Percentiles rank a stretch among this genome's conserved stretches.
Conservation (phyloP, 2,888 invertebrate species). For the Eretmocerus hayati region DNA sequence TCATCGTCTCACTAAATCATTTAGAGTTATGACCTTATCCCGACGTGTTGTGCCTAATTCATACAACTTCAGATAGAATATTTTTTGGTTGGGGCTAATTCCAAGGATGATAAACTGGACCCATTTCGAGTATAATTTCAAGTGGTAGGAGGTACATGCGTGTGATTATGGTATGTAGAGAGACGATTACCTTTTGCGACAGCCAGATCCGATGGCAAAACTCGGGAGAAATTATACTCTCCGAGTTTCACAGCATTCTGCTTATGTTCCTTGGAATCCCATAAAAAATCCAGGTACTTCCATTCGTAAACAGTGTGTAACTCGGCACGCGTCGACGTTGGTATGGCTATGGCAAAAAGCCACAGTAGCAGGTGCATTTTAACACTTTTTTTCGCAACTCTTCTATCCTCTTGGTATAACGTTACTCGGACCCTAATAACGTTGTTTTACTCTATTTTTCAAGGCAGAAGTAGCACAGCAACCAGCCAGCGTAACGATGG, state of each 20-base stretch:
- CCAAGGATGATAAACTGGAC: no score
- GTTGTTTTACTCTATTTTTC: not conserved
- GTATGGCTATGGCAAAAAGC: not conserved
- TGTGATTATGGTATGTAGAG: not conserved
- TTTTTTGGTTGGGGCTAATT: no score
- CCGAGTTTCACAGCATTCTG: slow-evolving; percentile 54
- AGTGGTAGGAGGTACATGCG: no score
- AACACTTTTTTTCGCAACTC: not conserved
- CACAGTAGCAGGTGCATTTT: slow-evolving; percentile 3
- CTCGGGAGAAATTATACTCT: slow-evolving; percentile 24
- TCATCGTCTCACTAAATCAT: no score
- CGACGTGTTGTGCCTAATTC: no score
- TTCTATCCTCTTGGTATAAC: no score
- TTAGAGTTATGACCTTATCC: no score
- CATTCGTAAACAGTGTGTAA: slow-evolving; percentile 56
- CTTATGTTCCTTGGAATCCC: slow-evolving; percentile 53
- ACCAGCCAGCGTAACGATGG: not conserved
- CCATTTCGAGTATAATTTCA: no score
- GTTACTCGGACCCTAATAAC: no score
- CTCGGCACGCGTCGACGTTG: slow-evolving; percentile 7
- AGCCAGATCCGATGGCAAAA: slow-evolving; percentile 29
- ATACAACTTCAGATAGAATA: no score
- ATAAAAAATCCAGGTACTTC: slow-evolving; percentile 66
- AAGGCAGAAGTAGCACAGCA: no score
- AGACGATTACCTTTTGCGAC: slow-evolving; percentile 13